These are phyloP conservation scores for Arctocebus calabarensis DNA, from an alignment of 2,797 vertebrate species.

Conservation along the genomic window DNA sequence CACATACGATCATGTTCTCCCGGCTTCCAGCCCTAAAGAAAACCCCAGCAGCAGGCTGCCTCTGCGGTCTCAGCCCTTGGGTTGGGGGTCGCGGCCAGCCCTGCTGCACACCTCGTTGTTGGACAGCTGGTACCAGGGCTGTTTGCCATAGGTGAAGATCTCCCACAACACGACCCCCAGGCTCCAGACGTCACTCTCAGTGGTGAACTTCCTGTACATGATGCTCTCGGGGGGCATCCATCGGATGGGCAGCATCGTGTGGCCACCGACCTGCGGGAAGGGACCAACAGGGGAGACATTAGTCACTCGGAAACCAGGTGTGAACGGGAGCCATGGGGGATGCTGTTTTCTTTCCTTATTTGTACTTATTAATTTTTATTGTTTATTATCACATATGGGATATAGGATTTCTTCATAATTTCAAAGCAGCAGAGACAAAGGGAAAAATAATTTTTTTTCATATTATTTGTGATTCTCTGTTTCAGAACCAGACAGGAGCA, in stretches of 20 bases:
- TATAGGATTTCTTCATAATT: neutral
- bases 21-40: neutral
- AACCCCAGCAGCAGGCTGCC: accelerated
- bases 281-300: neutral
- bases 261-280: conserved; percentile 94
- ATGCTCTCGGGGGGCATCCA: conserved; percentile 99
- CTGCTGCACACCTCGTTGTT: conserved; percentile 95
- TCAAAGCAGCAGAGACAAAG: neutral
- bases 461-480: neutral
- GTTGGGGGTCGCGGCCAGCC: accelerated
- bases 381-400: neutral
- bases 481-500: neutral
- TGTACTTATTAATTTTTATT: neutral
- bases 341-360: neutral
- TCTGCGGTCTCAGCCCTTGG: neutral
- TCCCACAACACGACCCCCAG: conserved; percentile 99
- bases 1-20: neutral
- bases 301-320: neutral
- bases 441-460: neutral
- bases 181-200: conserved; percentile 99
- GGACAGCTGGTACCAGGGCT: conserved; percentile 99
- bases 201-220: conserved; percentile 99
- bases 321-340: accelerated
- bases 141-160: conserved; percentile 99
- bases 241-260: conserved; percentile 99